Evolutionary conservation across 2,113 vertebrate genomes (phyloP).

Genomic region (Centropus unirufus): DNA sequence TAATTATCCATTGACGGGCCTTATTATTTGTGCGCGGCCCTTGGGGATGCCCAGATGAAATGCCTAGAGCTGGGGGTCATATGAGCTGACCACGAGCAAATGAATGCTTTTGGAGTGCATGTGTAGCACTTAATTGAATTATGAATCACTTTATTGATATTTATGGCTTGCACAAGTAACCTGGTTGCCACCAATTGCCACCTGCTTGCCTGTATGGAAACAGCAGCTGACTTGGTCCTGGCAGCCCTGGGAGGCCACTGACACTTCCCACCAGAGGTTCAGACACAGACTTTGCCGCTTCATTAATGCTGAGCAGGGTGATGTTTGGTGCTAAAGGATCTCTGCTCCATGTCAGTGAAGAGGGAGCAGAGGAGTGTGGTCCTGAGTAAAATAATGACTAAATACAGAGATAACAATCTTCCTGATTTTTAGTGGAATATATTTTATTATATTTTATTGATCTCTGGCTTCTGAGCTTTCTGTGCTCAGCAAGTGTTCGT

Average conservation of each 20-base stretch:
- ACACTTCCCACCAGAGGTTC: background rate
- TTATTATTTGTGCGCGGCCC: background rate
- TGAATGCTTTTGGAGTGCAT: accelerated
- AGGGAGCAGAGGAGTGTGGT: background rate
- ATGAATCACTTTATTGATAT: no score
- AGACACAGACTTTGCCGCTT: accelerated
- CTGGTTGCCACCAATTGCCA: accelerated
- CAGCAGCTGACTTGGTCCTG: background rate
- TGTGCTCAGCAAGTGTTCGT: accelerated
- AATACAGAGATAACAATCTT: background rate
- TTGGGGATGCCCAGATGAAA: background rate
- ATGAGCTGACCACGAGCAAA: background rate
- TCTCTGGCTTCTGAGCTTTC: background rate
- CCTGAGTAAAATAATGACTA: accelerated
- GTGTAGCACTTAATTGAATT: accelerated
- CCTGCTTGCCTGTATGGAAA: accelerated
- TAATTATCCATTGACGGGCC: background rate
- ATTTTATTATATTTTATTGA: no score
- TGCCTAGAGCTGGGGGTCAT: background rate
- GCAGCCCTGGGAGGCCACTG: background rate
- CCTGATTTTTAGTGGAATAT: accelerated
- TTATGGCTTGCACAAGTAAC: background rate
- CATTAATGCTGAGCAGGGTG: accelerated
- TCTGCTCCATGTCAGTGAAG: accelerated
- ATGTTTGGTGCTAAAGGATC: accelerated